Evolutionary conservation across 53 echinoderm and acorn worm genomes (phyloP).

Genomic region (Temnopleurus reevesii): DNA sequence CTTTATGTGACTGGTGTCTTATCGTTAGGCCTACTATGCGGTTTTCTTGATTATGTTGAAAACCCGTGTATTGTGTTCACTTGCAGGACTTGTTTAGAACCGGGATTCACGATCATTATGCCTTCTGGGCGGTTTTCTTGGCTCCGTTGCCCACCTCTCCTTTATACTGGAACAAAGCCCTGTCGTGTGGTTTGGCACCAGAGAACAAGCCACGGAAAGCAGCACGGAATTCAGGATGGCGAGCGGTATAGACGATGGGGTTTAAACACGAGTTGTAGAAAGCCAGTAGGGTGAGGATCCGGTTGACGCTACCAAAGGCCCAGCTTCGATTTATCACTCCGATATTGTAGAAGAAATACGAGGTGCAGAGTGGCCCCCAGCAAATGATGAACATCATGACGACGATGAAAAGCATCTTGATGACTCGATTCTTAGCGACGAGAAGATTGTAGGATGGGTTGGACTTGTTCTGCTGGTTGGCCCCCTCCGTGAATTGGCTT

Average conservation of each 20-base stretch:
- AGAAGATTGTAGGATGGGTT: conserved; percentile 18
- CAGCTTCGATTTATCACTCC: conserved; percentile 50
- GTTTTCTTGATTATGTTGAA: no score
- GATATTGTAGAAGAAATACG: conserved; percentile 56
- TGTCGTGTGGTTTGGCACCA: neutral
- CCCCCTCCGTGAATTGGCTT: conserved; percentile 32
- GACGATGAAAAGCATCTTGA: conserved; percentile 63
- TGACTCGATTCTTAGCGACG: conserved; percentile 45
- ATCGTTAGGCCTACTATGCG: no score
- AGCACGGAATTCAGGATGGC: conserved; percentile 57
- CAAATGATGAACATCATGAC: conserved; percentile 62
- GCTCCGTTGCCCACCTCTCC: no score
- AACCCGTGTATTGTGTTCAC: no score
- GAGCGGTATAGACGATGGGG: conserved; percentile 59
- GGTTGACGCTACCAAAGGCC: conserved; percentile 15
- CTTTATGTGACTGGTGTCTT: no score
- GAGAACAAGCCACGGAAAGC: conserved; percentile 32
- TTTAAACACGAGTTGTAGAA: conserved; percentile 63
- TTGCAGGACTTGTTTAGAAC: no score
- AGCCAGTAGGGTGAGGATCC: conserved; percentile 43
- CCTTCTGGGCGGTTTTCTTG: neutral
- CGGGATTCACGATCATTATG: neutral
- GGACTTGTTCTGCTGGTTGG: neutral
- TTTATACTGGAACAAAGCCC: neutral
- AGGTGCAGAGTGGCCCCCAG: conserved; percentile 52